phyloP scores from a whole-genome alignment of 2,797 vertebrate genomes.

The Gymnoscopelus braueri region DNA sequence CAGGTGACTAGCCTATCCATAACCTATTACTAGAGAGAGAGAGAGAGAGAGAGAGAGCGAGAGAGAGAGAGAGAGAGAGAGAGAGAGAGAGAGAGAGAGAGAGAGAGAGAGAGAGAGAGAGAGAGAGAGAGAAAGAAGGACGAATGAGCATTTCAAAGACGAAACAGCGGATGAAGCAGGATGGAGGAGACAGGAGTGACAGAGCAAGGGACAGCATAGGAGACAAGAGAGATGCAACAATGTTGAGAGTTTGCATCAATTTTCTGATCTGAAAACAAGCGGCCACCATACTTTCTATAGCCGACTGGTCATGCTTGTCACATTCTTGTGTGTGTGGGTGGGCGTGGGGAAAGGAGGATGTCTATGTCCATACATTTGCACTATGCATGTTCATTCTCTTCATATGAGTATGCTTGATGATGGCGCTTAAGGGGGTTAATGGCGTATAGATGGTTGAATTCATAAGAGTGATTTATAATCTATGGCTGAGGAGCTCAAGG shows the following conservation, averaged over 20 bases:
- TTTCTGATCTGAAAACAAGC: slow-evolving; percentile 8
- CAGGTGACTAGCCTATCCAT: slow-evolving; percentile 24
- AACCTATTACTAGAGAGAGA: slow-evolving; percentile 19
- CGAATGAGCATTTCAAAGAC: neutral
- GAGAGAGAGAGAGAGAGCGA: neutral
- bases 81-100: neutral
- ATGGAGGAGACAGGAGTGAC: neutral
- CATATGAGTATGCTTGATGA: no score
- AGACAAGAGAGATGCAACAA: slow-evolving; percentile 15
- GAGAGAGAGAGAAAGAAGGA: neutral
- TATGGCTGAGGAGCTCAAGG: slow-evolving; percentile 41
- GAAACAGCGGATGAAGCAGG: neutral
- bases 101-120: neutral
- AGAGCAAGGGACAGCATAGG: slow-evolving; percentile 14
- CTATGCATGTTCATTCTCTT: no score
- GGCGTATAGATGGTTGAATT: slow-evolving; percentile 41
- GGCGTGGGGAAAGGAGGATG: no score
- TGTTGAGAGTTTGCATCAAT: neutral
- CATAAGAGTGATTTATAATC: slow-evolving; percentile 62
- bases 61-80: neutral
- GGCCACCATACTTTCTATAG: no score
- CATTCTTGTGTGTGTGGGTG: no score
- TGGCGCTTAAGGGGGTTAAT: slow-evolving; percentile 37
- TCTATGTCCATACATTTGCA: no score
- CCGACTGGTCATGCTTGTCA: no score